Base-by-base conservation (phyloP, 2,888 invertebrate genomes). In the Dryococelus australis region DNA sequence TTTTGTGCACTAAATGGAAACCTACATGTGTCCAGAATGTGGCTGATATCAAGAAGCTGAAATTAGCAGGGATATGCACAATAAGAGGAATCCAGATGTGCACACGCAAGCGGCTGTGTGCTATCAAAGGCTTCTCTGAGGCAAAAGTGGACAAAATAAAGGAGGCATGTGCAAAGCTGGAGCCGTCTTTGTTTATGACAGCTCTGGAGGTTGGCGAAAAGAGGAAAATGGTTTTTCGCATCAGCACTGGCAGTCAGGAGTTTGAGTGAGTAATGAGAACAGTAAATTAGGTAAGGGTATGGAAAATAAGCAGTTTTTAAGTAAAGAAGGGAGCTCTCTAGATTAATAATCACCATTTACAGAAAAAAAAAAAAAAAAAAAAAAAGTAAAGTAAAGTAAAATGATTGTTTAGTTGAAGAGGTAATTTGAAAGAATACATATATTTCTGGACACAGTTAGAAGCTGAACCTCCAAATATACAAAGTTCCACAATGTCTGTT, bases 61-160 rank as follows among this genome's bases (percentile, higher is more conserved):
- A 97, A 92, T 93, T 94, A 24, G 94, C 94, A 85, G 97, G 97
- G 89, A 96, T 97, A 90, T 97, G 96, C 90, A 97, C 97, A 0
- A 94, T 97, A 85, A 96, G 96, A 93, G 97, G 97, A 0, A 93
- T 97, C 87, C 96, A 96, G 91, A 97, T 97, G 97, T 95, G 94
- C 2, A 96, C 96, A 20, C 95, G 94, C 90, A 96, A 96, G 91
- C 96, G 95, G 91, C 91, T 97, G 87, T 94, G 95, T 90, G 94
- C 94, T 89, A 95, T 97, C 86, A 96, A 96, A 93, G 97, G 96
- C 9, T 95, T 97, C 90, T 96, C 96, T 28, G 96, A 96, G 90
- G 95, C 95, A 8, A 96, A 96, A 93, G 96, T 97, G 85, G 96
- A 96, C 87, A 96, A 96, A 93, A 96, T 97, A 88, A 96, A 96